Percentiles rank a stretch among this genome's conserved stretches.
Evolutionary conservation across 2,797 vertebrate species (phyloP).

Genomic region (Intellagama lesueurii): DNA sequence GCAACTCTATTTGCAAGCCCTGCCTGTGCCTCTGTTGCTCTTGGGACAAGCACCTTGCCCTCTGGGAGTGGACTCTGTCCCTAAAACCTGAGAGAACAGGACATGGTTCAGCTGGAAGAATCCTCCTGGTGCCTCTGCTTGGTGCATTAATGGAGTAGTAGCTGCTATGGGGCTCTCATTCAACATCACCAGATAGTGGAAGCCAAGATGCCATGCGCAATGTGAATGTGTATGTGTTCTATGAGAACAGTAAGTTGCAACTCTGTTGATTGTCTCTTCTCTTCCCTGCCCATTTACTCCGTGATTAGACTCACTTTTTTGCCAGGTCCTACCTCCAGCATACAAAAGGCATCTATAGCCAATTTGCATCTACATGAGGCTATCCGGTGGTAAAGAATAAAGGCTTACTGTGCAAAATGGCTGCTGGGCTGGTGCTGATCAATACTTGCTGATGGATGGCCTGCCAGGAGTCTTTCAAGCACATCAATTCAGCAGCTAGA

Average conservation of each 20-base stretch:
- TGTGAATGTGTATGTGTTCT: not conserved
- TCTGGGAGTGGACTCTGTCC: too few species aligned
- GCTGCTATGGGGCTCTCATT: not conserved
- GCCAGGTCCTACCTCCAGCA: not conserved
- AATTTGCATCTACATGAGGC: constrained; percentile 57
- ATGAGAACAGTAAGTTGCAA: not conserved
- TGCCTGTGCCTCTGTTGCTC: too few species aligned
- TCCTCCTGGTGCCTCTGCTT: too few species aligned
- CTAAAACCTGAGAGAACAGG: too few species aligned
- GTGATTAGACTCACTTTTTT: constrained; percentile 12
- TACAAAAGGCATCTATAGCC: constrained; percentile 58
- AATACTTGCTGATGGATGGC: constrained; percentile 74
- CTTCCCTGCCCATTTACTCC: not conserved
- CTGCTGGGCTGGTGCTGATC: constrained; percentile 64
- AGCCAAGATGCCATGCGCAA: not conserved
- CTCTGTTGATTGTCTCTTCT: not conserved
- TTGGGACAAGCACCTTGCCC: too few species aligned
- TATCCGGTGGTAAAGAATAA: constrained; percentile 66
- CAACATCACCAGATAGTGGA: not conserved
- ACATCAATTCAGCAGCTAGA: constrained; percentile 72
- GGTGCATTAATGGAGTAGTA: not conserved
- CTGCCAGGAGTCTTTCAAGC: constrained; percentile 71
- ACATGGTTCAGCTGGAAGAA: too few species aligned
- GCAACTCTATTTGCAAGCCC: too few species aligned
- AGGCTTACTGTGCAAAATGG: constrained; percentile 68